Base-by-base conservation (phyloP, 2,797 vertebrate species). In the Nyctalus aviator region DNA sequence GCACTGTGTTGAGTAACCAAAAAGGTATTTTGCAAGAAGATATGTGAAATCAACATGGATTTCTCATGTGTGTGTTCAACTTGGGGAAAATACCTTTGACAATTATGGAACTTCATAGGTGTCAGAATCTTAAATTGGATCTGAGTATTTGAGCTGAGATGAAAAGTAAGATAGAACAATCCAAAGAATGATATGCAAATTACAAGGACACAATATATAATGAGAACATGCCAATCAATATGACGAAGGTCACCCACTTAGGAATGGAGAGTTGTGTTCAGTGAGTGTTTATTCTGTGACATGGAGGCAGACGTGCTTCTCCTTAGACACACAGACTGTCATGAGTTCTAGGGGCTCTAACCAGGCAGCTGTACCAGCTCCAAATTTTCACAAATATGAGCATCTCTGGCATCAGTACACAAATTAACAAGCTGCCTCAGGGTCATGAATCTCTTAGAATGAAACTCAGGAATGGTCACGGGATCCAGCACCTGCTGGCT, bases 311-410 rank as follows among this genome's bases (percentile, higher is more conserved):
- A 57, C 10, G 23, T 57, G 44, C 44, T 57, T 57, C 8, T 57
- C 55, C 21, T 25, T 11, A 25, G 23, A 57, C 3, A 25, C 55
- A 57, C 21, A 17, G 0, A 82, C 46, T 48, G 71, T 10, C 50
- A 44, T 41, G 17, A 75, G 27, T 84, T 77, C 76, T 57, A 13
- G 57, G 5, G 4, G 3, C 30, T 66, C 75, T 82, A 69, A 71
- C 1, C 0, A 75, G 44, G 46, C 44, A 86, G 21, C 53, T 81
- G 48, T 77, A n/a, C 9, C 69, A 69, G 2, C 30, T 83, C 18
- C 75, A 82, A 37, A 5, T 86, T 71, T n/a, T 91, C 91, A 84
- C 48, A 53, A 95, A 64, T 86, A 20, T 53, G 57, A 21, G 17
- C 21, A 75, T 84, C 23, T 44, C 79, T 4, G 77, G 8, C 48